Percentiles rank a stretch among this genome's conserved stretches.
phyloP scores from a whole-genome alignment of 1,140 invertebrate species.

The Drosophila nannoptera region DNA sequence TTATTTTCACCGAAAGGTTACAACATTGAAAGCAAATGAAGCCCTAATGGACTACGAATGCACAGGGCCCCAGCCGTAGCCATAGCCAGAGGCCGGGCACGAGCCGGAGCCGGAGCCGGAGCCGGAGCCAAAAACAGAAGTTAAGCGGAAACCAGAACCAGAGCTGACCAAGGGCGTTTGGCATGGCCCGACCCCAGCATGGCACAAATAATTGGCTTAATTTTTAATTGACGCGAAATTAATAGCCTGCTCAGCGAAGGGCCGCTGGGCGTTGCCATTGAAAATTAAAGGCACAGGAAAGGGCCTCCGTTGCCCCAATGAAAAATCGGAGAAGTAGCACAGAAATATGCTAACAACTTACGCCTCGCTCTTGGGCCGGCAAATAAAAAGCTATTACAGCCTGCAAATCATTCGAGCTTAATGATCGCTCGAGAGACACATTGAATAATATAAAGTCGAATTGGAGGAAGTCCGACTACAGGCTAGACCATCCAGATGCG shows the following conservation, averaged over 20 bases:
- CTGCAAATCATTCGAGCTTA: too few relatives aligned
- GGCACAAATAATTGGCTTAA: slow-evolving; percentile 76
- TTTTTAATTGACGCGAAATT: slow-evolving; percentile 78
- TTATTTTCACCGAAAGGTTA: slow-evolving; percentile 65
- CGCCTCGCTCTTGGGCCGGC: neutral
- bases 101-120: neutral
- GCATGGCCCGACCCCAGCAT: slow-evolving; percentile 24
- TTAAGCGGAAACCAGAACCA: neutral
- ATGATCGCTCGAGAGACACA: too few relatives aligned
- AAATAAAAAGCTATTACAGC: too few relatives aligned
- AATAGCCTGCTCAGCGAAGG: slow-evolving; percentile 59
- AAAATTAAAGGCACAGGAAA: slow-evolving; percentile 46
- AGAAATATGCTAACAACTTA: slow-evolving; percentile 5
- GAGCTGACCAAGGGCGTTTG: slow-evolving; percentile 47
- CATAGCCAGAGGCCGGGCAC: too few relatives aligned
- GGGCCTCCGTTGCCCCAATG: slow-evolving; percentile 12
- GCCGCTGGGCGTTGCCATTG: slow-evolving; percentile 30
- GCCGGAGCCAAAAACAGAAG: too few relatives aligned
- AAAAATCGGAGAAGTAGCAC: slow-evolving; percentile 34
- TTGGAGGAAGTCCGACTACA: neutral
- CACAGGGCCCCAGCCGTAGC: slow-evolving; percentile 11
- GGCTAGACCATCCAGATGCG: neutral
- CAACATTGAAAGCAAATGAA: slow-evolving; percentile 77
- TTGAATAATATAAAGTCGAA: too few relatives aligned
- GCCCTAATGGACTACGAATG: slow-evolving; percentile 74